Conservation (phyloP, 2,113 vertebrate genomes). For the Miniopterus natalensis region DNA sequence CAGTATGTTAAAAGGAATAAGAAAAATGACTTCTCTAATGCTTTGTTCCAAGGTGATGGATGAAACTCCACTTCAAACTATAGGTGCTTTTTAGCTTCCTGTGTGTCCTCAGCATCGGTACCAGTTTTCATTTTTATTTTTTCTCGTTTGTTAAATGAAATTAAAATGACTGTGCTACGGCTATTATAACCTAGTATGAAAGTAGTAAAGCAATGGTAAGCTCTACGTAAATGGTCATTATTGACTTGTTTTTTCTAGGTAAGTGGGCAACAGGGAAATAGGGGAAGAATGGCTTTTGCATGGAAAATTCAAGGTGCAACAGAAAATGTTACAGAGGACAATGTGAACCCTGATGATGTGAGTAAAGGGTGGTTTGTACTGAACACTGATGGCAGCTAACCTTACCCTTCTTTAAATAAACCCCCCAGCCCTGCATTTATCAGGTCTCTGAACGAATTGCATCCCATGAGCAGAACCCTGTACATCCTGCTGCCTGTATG, state of each 20-base stretch:
- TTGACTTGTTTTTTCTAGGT: background rate
- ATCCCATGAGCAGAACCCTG: background rate
- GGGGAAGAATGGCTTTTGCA: background rate
- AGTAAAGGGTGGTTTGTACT: background rate
- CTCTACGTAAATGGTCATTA: background rate
- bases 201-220: background rate
- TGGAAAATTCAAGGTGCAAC: background rate
- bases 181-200: background rate
- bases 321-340: background rate
- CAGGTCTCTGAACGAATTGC: background rate
- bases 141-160: constrained; percentile 26
- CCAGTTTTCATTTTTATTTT: background rate
- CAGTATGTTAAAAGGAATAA: background rate
- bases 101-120: background rate
- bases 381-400: background rate
- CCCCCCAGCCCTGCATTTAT: background rate
- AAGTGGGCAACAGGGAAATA: background rate
- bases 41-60: background rate
- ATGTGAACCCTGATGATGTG: background rate
- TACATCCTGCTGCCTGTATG: background rate
- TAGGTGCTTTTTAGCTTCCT: background rate
- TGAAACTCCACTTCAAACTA: background rate
- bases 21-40: background rate
- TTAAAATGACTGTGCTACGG: background rate
- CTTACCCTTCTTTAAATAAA: background rate